A percentile compares a stretch with the other conserved stretches of the same genome.
These are phyloP conservation scores for Euwallacea fornicatus DNA, from an alignment of 1,140 invertebrate genomes.

Conservation along the genomic window DNA sequence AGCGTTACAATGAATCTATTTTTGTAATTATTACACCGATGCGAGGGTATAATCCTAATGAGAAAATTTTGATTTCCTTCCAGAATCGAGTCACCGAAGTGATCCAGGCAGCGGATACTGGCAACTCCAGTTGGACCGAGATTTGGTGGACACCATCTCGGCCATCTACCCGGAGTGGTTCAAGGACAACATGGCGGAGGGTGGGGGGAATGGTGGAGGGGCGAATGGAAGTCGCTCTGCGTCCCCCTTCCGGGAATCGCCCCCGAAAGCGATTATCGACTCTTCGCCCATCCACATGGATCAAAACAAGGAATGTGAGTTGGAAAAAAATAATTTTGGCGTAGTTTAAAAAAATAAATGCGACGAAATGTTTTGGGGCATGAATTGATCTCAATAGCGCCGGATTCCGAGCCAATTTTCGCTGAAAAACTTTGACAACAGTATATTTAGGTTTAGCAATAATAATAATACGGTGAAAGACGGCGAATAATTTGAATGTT, in stretches of 20 bases:
- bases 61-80: slow-evolving; percentile 15
- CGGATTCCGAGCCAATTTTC: too few species aligned
- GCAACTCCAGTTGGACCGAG: slow-evolving; percentile 86
- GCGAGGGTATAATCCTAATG: too few species aligned
- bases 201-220: slow-evolving; percentile 48
- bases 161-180: slow-evolving; percentile 92
- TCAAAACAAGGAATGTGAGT: slow-evolving; percentile 97
- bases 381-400: too few species aligned
- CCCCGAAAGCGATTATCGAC: slow-evolving; percentile 90
- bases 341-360: neutral
- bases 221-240: slow-evolving; percentile 49
- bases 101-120: slow-evolving; percentile 80
- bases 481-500: too few species aligned
- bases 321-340: neutral
- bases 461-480: too few species aligned
- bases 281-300: slow-evolving; percentile 88
- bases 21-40: too few species aligned
- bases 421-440: too few species aligned
- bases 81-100: slow-evolving; percentile 78
- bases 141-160: slow-evolving; percentile 85
- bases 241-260: slow-evolving; percentile 56
- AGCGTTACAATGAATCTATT: too few species aligned
- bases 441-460: too few species aligned
- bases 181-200: slow-evolving; percentile 70
- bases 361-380: too few species aligned